These are phyloP conservation scores for Amphiura filiformis DNA, from an alignment of 35 echinoderm and acorn worm species.

Conservation along the genomic window DNA sequence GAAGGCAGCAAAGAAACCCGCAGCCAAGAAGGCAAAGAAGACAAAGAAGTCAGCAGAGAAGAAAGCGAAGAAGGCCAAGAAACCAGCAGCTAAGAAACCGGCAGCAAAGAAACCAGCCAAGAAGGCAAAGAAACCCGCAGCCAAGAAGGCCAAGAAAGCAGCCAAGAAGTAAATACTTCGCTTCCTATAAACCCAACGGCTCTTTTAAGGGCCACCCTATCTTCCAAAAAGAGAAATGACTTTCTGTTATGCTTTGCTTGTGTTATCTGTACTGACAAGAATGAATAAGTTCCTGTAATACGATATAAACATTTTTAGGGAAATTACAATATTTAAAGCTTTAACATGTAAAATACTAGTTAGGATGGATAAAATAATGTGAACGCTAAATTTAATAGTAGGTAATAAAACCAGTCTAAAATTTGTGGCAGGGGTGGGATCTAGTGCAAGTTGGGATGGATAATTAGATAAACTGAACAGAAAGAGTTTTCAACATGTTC, in stretches of 20 bases:
- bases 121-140: conserved; percentile 2
- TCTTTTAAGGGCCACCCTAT: conserved; percentile 78
- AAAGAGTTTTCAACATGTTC: too few relatives aligned
- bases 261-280: not conserved
- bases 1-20: conserved; percentile 17
- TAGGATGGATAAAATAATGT: too few relatives aligned
- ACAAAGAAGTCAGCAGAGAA: conserved; percentile 27
- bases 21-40: not conserved
- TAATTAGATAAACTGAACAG: too few relatives aligned
- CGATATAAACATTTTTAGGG: too few relatives aligned
- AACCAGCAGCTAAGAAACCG: conserved; percentile 1
- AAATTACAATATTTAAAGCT: too few relatives aligned
- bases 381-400: too few relatives aligned
- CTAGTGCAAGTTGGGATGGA: too few relatives aligned
- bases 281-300: too few relatives aligned
- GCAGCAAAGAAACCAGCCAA: conserved; percentile 39
- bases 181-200: conserved; percentile 41
- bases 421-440: too few relatives aligned
- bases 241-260: not conserved
- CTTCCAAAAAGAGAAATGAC: conserved; percentile 50
- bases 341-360: too few relatives aligned
- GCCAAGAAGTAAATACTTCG: conserved; percentile 28
- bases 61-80: not conserved
- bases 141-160: not conserved
- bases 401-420: too few relatives aligned